These are phyloP conservation scores for Pseudoips prasinana DNA, from an alignment of 2,888 invertebrate genomes.

Conservation along the genomic window DNA sequence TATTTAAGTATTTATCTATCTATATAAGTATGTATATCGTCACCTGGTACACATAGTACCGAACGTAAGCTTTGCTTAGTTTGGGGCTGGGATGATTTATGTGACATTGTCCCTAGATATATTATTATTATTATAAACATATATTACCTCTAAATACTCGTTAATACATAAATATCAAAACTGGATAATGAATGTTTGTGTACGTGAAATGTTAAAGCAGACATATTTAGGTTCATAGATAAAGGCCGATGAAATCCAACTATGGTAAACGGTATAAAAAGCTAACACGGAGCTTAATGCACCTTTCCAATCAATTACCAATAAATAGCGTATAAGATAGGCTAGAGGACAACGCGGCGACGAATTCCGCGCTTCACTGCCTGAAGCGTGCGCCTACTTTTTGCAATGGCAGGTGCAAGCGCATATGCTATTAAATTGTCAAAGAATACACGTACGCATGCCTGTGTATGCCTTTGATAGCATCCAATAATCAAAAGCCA, in stretches of 20 bases:
- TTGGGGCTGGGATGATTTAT: no score
- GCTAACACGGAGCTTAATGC: conserved; percentile 54
- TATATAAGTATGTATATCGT: no score
- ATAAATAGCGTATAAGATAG: conserved; percentile 77
- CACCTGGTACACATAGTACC: no score
- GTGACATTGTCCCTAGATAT: no score
- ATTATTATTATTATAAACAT: no score
- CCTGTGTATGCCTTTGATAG: conserved; percentile 57
- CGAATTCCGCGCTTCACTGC: conserved; percentile 76
- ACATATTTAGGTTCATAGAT: conserved; percentile 23
- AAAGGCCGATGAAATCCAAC: conserved; percentile 44
- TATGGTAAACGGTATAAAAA: conserved; percentile 56
- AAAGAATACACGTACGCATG: conserved; percentile 69
- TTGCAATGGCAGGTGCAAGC: conserved; percentile 76
- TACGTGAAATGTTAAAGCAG: conserved; percentile 27
- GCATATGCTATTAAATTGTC: conserved; percentile 82
- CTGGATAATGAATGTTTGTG: conserved; percentile 7
- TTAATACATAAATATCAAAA: conserved; percentile 11
- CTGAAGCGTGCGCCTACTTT: conserved; percentile 78
- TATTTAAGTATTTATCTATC: no score
- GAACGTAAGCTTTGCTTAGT: no score
- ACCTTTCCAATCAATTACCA: conserved; percentile 80
- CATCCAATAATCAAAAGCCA: conserved; percentile 69
- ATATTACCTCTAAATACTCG: no score
- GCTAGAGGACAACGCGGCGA: conserved; percentile 66